phyloP scores from a whole-genome alignment of 2,888 invertebrate genomes.

The Luffia ferchaultella region DNA sequence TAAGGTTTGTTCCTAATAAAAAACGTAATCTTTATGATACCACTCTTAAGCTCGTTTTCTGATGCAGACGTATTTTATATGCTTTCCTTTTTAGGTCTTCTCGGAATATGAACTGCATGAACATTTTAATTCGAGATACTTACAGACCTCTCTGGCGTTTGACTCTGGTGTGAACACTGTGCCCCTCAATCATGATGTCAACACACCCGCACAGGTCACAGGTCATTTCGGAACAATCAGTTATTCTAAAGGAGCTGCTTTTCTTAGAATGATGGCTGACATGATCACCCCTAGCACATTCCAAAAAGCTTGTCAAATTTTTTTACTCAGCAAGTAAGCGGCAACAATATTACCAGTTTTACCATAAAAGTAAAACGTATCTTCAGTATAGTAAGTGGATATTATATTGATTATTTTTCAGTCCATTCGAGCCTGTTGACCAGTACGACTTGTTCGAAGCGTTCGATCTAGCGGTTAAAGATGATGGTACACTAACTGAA shows the following conservation, averaged over 20 bases:
- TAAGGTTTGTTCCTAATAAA: too few relatives aligned
- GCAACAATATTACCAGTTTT: not conserved
- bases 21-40: too few relatives aligned
- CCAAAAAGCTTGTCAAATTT: constrained; percentile 33
- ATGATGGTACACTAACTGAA: constrained; percentile 31
- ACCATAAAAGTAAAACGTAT: not conserved
- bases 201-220: constrained; percentile 68
- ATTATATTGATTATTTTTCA: too few relatives aligned
- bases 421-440: constrained; percentile 42
- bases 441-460: constrained; percentile 57
- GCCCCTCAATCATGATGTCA: constrained; percentile 67
- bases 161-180: constrained; percentile 46
- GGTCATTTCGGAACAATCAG: constrained; percentile 74
- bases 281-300: constrained; percentile 40
- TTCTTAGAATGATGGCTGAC: constrained; percentile 44
- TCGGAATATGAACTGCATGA: constrained; percentile 70
- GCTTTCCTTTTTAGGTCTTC: constrained; percentile 61
- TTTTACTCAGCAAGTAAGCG: constrained; percentile 59
- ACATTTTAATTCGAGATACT: constrained; percentile 76
- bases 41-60: too few relatives aligned
- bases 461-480: constrained; percentile 39
- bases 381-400: not conserved
- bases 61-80: too few relatives aligned
- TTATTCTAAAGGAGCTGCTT: constrained; percentile 71
- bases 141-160: constrained; percentile 68